A percentile compares a stretch with the other conserved stretches of the same genome.
Conservation (phyloP, 2,888 invertebrate species). For the Andrena bicolor region DNA sequence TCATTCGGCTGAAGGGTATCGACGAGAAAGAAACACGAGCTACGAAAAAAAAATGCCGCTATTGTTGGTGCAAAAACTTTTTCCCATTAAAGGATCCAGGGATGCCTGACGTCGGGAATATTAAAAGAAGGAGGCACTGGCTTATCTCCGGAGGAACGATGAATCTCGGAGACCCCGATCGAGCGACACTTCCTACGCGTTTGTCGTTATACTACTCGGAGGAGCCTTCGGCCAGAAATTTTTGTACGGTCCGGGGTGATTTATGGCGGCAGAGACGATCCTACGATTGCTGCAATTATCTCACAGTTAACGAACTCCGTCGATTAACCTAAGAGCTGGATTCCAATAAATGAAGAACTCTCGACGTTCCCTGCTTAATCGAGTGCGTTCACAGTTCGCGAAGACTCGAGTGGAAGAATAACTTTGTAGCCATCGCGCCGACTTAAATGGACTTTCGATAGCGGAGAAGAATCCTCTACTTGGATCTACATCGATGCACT, state of each 20-base stretch:
- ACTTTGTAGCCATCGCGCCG: not conserved
- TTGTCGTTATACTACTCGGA: constrained; percentile 4
- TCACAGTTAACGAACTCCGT: constrained; percentile 13
- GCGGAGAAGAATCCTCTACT: not conserved
- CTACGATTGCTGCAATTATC: not conserved
- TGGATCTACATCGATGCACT: constrained; percentile 8
- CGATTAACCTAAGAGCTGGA: constrained; percentile 16
- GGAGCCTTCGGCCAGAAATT: not conserved
- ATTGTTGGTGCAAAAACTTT: constrained; percentile 23
- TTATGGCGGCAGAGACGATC: not conserved
- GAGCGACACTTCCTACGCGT: constrained; percentile 8
- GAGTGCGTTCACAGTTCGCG: constrained; percentile 17
- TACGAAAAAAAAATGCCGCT: not conserved
- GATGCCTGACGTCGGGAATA: constrained; percentile 11
- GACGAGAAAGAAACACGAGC: not conserved
- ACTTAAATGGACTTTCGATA: constrained; percentile 7
- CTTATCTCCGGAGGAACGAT: constrained; percentile 23
- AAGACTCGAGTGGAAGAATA: not conserved
- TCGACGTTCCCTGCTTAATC: constrained; percentile 34
- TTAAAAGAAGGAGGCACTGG: constrained; percentile 12
- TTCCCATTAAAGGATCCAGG: constrained; percentile 21
- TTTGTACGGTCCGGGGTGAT: not conserved
- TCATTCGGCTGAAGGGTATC: not conserved
- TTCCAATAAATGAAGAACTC: constrained; percentile 11
- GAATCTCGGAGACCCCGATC: constrained; percentile 19